Evolutionary conservation across 1,140 invertebrate genomes (phyloP), one percentile per base, ranked within the genome.

Genomic region (Oncopeltus fasciatus): DNA sequence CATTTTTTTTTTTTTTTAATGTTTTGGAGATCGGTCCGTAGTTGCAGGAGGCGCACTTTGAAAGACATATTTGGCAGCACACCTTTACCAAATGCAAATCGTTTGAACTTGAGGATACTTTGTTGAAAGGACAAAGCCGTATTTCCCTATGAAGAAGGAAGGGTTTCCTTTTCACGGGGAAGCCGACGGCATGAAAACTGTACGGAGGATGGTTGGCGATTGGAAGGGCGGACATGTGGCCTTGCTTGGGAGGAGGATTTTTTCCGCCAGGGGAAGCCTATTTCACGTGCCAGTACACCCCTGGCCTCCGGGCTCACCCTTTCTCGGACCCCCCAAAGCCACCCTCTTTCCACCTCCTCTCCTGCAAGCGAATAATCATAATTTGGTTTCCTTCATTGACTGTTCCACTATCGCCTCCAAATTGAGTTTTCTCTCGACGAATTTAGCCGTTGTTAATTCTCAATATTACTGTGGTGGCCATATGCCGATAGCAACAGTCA

Each of bases 361-460:
- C 24, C 49, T 24, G 26, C 26, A 53, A 53, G 49, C 49, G 49
- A 53, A 53, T 53, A 53, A 53, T 53, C 49, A 53, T 53, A 53
- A 53, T 53, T 53, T 24, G 49, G 18, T 53, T 53, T 53, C 49
- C 49, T 53, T 24, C 49, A 53, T 53, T 53, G 49, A 53, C 49
- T 53, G 49, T 53, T 53, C 49, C 49, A 53, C 49, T 53, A 53
- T 20, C 49, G 49, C 8, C 49, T 24, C 49, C 49, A 53, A 53
- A 53, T 53, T 53, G 24, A 53, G 49, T 53, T 53, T 38, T 53
- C 49, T 24, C 20, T 24, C 49, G 18, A 53, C 49, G 26, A 53
- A 53, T 53, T 53, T 53, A 53, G 24, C 49, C 49, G 49, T 53
- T 53, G 49, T 53, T 53, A 53, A 53, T 53, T 53, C 49, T 24